Base-by-base conservation (phyloP, 1,140 invertebrate species). In the Drosophila parvula region DNA sequence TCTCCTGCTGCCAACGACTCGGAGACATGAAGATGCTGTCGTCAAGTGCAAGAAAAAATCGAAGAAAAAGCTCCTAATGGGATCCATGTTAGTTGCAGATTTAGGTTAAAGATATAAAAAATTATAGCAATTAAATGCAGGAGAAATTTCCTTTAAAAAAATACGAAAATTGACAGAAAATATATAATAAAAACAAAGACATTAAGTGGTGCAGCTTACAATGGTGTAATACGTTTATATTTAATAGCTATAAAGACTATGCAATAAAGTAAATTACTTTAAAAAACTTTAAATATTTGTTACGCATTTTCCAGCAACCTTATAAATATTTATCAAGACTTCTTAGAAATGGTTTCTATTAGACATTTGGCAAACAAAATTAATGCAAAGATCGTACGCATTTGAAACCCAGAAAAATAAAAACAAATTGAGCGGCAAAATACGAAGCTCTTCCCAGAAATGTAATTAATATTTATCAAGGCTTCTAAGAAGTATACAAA, bases 1-100 rank as follows among this genome's bases (percentile, higher is more conserved):
- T 85, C 83, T 69, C 79, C 68, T 73, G 57, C 44, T 28, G 51
- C 53, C 41, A 76, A 75, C 68, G 30, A 57, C 32, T 76, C 36
- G 32, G 28, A 32, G 67, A 44, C 43, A 48, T 61, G 47, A 74
- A 74, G 70, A 74, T 73, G 70, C 40, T 51, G 68, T 55, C 36
- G 50, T 70, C 44, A 48, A 47, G 53, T 76, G 67, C 38, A 12
- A 45, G 40, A 43, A 32, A 73, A 63, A 53, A 70, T 9, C 43
- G 38, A 38, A 65, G 63, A 84, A 86, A 86, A 78, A 81, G 30
- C 65, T n/a, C 34, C 68, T 70, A 65, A 47, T 51, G 40, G 40
- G 41, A 41, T 50, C 22, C 41, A 48, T 30, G 22, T 40, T 41
- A 9, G 10, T 58, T n/a, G 10, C 67, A 71, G 51, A 71, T 71